These are phyloP conservation scores for Oxyscelio sp. DNA, from an alignment of 2,888 invertebrate genomes.

Conservation along the genomic window DNA sequence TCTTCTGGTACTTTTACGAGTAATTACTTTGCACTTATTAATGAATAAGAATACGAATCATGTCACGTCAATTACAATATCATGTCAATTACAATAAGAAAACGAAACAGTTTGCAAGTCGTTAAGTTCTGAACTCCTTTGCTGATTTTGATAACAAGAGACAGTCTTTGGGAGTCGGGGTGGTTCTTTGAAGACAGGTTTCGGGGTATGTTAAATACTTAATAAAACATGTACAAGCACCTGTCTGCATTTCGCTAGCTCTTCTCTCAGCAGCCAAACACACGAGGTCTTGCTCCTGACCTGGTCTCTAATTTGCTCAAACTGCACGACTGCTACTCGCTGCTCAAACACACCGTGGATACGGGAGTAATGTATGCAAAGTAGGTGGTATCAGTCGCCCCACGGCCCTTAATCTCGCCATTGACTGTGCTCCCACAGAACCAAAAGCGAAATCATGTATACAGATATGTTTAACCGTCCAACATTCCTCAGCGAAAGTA, in stretches of 20 bases:
- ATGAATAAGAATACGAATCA: no score
- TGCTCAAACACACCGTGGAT: constrained; percentile 64
- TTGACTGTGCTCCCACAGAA: constrained; percentile 75
- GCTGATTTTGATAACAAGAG: constrained; percentile 73
- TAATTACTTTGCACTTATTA: no score
- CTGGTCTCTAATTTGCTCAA: constrained; percentile 68
- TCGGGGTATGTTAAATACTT: constrained; percentile 74
- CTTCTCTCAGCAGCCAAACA: constrained; percentile 48
- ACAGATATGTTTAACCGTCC: constrained; percentile 56
- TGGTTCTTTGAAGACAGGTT: constrained; percentile 74
- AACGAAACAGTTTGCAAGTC: constrained; percentile 52
- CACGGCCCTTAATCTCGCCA: constrained; percentile 81
- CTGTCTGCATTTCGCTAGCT: constrained; percentile 61
- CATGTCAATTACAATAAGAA: constrained; percentile 57
- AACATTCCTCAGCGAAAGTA: constrained; percentile 47
- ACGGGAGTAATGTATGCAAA: constrained; percentile 82
- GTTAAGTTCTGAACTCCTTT: constrained; percentile 47
- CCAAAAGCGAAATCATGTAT: constrained; percentile 63
- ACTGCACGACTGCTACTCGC: constrained; percentile 72
- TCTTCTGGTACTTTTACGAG: no score
- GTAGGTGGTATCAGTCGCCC: constrained; percentile 81
- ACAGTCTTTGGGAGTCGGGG: constrained; percentile 55
- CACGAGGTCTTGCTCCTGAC: constrained; percentile 59
- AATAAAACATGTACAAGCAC: constrained; percentile 71
- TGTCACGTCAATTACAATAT: constrained; percentile 57